Evolutionary conservation across 2,797 vertebrate species (phyloP), one percentile per base, ranked within the genome.

Genomic region (Alectoris magna): DNA sequence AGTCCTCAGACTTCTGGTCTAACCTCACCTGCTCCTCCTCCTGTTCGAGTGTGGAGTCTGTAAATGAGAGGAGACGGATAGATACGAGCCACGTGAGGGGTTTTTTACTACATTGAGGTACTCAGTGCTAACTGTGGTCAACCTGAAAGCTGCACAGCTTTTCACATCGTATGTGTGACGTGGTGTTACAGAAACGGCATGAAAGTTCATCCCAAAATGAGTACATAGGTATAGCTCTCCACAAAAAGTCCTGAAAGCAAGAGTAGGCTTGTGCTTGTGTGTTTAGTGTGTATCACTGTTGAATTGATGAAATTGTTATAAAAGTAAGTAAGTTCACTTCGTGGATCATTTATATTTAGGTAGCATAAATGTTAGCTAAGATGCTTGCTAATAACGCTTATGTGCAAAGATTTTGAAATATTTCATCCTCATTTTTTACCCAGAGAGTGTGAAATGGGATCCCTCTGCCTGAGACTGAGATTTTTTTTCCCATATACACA

Each of bases 1-100:
- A 3, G 16, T 96, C 90, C 71, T 97, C 97, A 2, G 75, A 11
- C 15, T 85, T 95, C 84, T 84, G 91, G 36, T 83, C 87, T 13
- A 64, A 18, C 43, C 68, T 62, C 0, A 3, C 46, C 62, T 82
- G 83, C 1, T 43, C 43, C n/a, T 96, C 72, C 36, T 96, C 72
- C 74, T 67, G 34, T 27, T 43, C 59, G 82, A 87, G 39, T 6
- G 84, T 2, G 6, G 92, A 86, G 63, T 73, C 96, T 96, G 83
- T 27, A 22, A 36, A 38, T 0, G 27, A 46, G 26, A 31, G 21
- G 49, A 24, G 15, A 39, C 34, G 15, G 36, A 34, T 34, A 34
- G 34, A 34, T 34, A 34, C 34, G 44, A 27, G 13, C n/a, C 8
- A 18, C 9, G 39, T 51, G 31, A 59, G 71, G 31, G 2, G 13